These are phyloP conservation scores for Phyllotreta cruciferae DNA, from an alignment of 2,888 invertebrate species.

Conservation along the genomic window DNA sequence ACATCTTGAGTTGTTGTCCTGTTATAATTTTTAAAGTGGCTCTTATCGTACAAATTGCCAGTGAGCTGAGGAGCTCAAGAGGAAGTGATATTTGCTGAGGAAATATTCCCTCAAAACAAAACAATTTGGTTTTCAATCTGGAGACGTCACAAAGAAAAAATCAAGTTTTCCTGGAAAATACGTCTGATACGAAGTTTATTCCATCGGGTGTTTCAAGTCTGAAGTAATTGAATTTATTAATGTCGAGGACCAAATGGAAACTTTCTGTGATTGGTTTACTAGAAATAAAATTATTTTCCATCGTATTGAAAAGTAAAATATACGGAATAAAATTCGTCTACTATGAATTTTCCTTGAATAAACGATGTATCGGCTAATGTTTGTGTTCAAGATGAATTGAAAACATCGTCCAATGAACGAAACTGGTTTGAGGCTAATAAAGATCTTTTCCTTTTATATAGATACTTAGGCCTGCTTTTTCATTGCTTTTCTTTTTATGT, in stretches of 20 bases:
- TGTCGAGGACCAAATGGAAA: background rate
- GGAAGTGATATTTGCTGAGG: constrained; percentile 16
- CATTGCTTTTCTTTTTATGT: no score
- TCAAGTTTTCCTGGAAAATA: constrained; percentile 4
- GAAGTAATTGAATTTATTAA: background rate
- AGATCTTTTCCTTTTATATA: no score
- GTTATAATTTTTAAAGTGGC: constrained; percentile 3
- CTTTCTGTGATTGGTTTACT: background rate
- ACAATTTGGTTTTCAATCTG: constrained; percentile 16
- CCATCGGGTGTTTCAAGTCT: constrained; percentile 1
- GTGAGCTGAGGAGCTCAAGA: background rate
- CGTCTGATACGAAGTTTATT: constrained; percentile 3
- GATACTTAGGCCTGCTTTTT: no score
- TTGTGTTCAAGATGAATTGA: no score
- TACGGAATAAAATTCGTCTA: no score
- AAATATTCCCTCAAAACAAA: constrained; percentile 12
- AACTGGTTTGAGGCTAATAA: no score
- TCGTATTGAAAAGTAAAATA: no score
- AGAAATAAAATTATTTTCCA: background rate
- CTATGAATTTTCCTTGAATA: no score
- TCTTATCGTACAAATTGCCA: background rate
- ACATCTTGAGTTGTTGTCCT: background rate
- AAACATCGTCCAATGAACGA: no score
- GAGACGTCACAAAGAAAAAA: constrained; percentile 13
- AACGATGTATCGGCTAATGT: no score